These are phyloP conservation scores for Prorops nasuta DNA, from an alignment of 1,140 invertebrate genomes.

Conservation along the genomic window DNA sequence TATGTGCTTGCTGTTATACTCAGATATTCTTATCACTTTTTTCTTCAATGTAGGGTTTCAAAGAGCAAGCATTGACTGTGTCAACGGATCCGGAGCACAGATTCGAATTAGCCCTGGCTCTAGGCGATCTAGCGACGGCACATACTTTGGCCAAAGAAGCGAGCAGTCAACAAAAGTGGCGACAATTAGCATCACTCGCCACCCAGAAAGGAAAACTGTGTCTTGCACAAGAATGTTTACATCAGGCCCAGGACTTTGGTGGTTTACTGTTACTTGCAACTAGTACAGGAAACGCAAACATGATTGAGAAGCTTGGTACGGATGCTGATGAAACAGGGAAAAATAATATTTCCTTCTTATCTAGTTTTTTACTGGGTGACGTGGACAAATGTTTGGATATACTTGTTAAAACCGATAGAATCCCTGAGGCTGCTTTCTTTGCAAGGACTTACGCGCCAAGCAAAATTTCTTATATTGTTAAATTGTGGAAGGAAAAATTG, in stretches of 20 bases:
- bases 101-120: conserved; percentile 91
- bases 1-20: no score
- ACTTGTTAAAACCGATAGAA: conserved; percentile 81
- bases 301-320: conserved; percentile 76
- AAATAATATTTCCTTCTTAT: conserved; percentile 93
- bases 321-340: conserved; percentile 74
- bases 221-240: conserved; percentile 91
- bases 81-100: conserved; percentile 96
- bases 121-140: conserved; percentile 84
- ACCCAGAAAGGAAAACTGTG: conserved; percentile 77
- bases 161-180: conserved; percentile 92
- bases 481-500: conserved; percentile 77
- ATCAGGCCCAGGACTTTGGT: conserved; percentile 91
- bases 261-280: conserved; percentile 90
- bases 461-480: conserved; percentile 80
- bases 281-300: conserved; percentile 73
- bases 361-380: conserved; percentile 88
- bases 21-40: no score
- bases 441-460: conserved; percentile 92
- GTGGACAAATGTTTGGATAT: conserved; percentile 89
- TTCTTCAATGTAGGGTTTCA: no score
- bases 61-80: conserved; percentile 94
- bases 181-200: conserved; percentile 87
- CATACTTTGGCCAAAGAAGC: conserved; percentile 82
- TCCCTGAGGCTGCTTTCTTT: conserved; percentile 97